A percentile compares a stretch with the other conserved stretches of the same genome.
Conservation (phyloP, 2,797 vertebrate genomes). For the Sebastes hubbsi region DNA sequence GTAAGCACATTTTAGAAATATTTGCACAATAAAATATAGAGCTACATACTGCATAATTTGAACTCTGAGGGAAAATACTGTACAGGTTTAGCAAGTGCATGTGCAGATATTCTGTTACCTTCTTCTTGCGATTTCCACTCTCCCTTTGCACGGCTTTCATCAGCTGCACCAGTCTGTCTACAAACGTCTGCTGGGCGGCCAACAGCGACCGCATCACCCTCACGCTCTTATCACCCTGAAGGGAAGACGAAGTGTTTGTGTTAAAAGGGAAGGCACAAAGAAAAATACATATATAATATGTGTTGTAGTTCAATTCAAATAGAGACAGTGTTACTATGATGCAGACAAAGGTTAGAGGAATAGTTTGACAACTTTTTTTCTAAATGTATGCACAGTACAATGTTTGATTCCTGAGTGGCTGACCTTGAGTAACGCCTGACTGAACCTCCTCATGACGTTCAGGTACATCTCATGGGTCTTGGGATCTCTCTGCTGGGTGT, state of each 20-base stretch:
- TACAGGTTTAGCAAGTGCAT: neutral
- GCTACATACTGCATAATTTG: neutral
- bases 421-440: conserved; percentile 97
- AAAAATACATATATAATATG: too few relatives aligned
- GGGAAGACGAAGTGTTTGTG: conserved; percentile 15
- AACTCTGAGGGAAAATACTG: neutral
- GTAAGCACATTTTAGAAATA: too few relatives aligned
- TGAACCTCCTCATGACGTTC: conserved; percentile 97
- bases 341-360: too few relatives aligned
- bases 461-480: conserved; percentile 99
- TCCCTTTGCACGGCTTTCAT: conserved; percentile 99
- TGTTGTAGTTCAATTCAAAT: neutral
- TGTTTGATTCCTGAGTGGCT: neutral
- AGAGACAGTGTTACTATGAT: neutral
- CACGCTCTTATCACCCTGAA: conserved; percentile 95
- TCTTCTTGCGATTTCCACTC: conserved; percentile 98
- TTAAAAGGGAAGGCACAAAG: rapidly evolving
- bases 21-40: neutral
- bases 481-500: conserved; percentile 96
- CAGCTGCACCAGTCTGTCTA: conserved; percentile 94
- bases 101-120: conserved; percentile 82
- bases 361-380: neutral
- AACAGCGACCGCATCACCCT: conserved; percentile 95
- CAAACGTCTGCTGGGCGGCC: conserved; percentile 96
- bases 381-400: neutral